Conservation (phyloP, 2,888 invertebrate species). For the Phyllotreta cruciferae region DNA sequence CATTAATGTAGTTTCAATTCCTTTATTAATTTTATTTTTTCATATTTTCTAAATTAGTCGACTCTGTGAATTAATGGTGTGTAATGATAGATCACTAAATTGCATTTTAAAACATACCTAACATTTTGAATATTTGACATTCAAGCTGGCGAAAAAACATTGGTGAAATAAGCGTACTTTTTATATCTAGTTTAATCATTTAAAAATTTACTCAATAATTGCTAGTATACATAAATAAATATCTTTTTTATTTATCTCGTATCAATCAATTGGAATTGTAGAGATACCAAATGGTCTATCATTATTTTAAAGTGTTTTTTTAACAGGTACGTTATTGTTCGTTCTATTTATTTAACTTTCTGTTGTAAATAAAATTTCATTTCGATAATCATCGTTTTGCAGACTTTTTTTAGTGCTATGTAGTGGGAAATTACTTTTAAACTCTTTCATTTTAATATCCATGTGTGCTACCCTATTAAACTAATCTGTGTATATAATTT, state of each 20-base stretch:
- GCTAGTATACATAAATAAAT: no score
- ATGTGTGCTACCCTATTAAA: slow-evolving; percentile 9
- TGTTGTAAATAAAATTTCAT: slow-evolving; percentile 28
- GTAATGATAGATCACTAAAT: no score
- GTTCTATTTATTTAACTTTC: slow-evolving; percentile 26
- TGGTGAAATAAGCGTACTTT: no score
- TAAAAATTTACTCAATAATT: no score
- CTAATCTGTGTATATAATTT: slow-evolving; percentile 17
- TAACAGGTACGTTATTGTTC: slow-evolving; percentile 26
- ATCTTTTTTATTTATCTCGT: no score
- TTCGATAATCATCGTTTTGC: slow-evolving; percentile 12
- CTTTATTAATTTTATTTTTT: no score
- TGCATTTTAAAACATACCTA: no score
- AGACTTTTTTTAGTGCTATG: slow-evolving; percentile 12
- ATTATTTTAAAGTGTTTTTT: slow-evolving; percentile 23
- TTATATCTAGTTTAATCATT: no score
- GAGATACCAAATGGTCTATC: not conserved
- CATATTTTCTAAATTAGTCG: no score
- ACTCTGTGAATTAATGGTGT: no score
- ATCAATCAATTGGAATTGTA: slow-evolving; percentile 1
- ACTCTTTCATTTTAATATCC: slow-evolving; percentile 14
- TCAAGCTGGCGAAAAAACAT: no score
- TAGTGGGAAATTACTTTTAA: slow-evolving; percentile 4
- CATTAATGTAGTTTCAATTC: slow-evolving; percentile 3
- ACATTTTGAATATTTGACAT: no score